Base-by-base conservation (phyloP, 2,113 vertebrate species). In the Lophotis ruficrista region DNA sequence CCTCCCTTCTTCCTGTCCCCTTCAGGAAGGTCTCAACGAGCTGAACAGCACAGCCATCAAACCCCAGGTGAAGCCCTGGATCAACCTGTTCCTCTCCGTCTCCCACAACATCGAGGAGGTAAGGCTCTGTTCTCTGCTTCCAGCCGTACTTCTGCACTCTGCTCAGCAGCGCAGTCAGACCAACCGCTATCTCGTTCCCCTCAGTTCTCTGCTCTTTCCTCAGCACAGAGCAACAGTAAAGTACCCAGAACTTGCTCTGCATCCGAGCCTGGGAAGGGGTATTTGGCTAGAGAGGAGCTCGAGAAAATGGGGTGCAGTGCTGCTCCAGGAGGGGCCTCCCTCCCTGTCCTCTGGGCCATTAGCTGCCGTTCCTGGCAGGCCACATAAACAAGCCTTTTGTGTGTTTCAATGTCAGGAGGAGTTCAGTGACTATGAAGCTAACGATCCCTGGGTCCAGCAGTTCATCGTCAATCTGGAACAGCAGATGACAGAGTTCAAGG, bases 71-170 rank as follows among this genome's bases (percentile, higher is more conserved):
- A 99, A 99, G 97, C 99, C 99, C 2, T 99, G 99, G 99, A 99
- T 99, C 98, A 99, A 98, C 97, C 98, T 98, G 57, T 99, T 99
- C 96, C 98, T 99, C 81, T 99, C 99, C 0, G 98, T 99, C 96
- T 99, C 99, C 35, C 99, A 99, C 97, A 99, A 99, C 96, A 99
- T 99, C 0, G 99, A 99, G 95, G 99, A 99, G 99, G 99, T 99
- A 96, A 97, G 97, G 65, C 77, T 85, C 50, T 9, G 1, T 47
- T 56, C 83, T 75, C 60, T 23, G 10, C 57, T 88, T 60, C 64
- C 6, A 2, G 48, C 45, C 3, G 1, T 47, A 7, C 43, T 53
- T 31, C 45, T 23, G 37, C 24, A 8, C 28, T 23, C n/a, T 50
- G 28, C 58, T 53, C 58, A 19, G 66, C 86, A 51, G 43, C 48